Conservation (phyloP, 2,888 invertebrate species). For the Stramonita haemastoma region DNA sequence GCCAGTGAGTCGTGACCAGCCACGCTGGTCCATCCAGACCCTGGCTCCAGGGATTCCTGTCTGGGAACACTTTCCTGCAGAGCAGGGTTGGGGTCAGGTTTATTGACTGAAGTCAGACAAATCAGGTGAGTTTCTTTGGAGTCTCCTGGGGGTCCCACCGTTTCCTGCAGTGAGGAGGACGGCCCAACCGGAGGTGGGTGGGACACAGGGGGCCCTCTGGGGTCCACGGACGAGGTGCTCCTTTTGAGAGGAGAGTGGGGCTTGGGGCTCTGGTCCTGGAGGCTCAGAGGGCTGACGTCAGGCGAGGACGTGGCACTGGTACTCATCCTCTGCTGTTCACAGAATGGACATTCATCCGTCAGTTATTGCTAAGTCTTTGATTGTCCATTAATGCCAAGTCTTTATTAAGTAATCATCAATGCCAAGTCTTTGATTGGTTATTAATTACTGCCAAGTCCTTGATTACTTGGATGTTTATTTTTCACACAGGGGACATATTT, state of each 20-base stretch:
- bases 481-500: no score
- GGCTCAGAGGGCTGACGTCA: neutral
- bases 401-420: no score
- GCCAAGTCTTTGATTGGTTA: no score
- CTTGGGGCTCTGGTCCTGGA: neutral
- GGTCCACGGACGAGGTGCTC: neutral
- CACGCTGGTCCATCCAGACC: neutral
- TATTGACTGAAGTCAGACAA: neutral
- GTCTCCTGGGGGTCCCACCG: slow-evolving; percentile 15
- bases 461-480: no score
- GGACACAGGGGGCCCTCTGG: neutral
- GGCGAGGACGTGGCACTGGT: neutral
- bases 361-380: no score
- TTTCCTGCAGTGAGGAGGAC: slow-evolving; percentile 13
- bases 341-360: neutral
- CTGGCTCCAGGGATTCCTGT: slow-evolving; percentile 29
- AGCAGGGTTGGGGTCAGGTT: neutral
- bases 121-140: neutral
- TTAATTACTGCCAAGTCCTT: no score
- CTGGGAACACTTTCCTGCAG: slow-evolving; percentile 4
- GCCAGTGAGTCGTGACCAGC: neutral
- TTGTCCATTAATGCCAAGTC: no score
- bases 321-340: neutral
- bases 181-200: slow-evolving; percentile 12
- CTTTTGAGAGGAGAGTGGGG: neutral